Conservation (phyloP, 2,888 invertebrate genomes). For the Lasioglossum villosulum region DNA sequence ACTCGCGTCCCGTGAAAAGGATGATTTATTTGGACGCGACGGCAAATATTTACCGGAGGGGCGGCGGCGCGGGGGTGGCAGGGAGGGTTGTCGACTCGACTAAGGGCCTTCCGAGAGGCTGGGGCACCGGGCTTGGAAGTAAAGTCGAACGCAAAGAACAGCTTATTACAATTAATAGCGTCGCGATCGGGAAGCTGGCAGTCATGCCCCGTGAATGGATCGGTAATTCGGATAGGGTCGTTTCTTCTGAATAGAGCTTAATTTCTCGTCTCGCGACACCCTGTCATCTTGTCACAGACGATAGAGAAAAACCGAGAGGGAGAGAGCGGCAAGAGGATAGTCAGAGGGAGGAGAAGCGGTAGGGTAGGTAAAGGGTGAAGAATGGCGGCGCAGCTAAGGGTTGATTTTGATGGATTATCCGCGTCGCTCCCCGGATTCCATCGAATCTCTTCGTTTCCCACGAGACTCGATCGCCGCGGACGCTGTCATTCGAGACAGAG, state of each 20-base stretch:
- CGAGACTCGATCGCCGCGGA: conserved; percentile 52
- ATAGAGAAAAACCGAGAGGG: background rate
- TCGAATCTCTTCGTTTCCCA: conserved; percentile 60
- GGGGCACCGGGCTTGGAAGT: conserved; percentile 17
- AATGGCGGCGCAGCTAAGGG: conserved; percentile 47
- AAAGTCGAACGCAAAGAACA: conserved; percentile 45
- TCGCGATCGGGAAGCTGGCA: conserved; percentile 65
- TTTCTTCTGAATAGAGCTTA: conserved; percentile 81
- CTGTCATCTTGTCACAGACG: conserved; percentile 59
- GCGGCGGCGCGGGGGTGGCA: background rate
- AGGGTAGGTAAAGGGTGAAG: conserved; percentile 20
- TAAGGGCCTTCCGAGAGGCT: conserved; percentile 31
- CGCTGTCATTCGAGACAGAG: conserved; percentile 55
- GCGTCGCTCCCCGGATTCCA: conserved; percentile 64
- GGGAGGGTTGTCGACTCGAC: conserved; percentile 4
- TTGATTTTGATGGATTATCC: conserved; percentile 79
- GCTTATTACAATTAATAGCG: conserved; percentile 79
- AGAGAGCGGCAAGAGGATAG: background rate
- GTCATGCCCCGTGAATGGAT: conserved; percentile 79
- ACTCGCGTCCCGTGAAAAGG: conserved; percentile 60
- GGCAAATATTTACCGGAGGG: conserved; percentile 73
- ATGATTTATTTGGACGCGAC: conserved; percentile 75
- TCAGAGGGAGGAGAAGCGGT: background rate
- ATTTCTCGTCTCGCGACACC: conserved; percentile 72
- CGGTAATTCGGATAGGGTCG: conserved; percentile 79